Conservation (phyloP, 2,113 vertebrate species). For the Solenodon paradoxus region DNA sequence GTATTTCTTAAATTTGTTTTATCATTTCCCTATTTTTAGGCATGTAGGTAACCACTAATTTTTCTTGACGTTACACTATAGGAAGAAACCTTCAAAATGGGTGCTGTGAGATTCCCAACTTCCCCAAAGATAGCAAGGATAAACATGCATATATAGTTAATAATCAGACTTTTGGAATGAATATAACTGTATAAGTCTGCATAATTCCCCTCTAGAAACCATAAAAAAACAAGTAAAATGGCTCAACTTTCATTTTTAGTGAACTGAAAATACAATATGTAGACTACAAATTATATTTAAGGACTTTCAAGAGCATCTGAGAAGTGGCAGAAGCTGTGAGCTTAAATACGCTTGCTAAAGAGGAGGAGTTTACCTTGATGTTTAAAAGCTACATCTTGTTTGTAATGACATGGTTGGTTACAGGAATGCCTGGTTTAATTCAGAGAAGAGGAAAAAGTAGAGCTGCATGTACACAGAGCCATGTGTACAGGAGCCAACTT, state of each 20-base stretch:
- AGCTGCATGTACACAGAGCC: neutral
- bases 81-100: neutral
- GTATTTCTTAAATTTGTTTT: neutral
- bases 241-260: neutral
- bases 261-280: constrained; percentile 11
- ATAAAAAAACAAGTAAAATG: neutral
- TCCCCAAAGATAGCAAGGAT: neutral
- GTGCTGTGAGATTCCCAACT: neutral
- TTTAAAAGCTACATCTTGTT: constrained; percentile 34
- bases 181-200: neutral
- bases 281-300: constrained; percentile 12
- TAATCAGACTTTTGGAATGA: neutral
- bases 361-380: neutral
- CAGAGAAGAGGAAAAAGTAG: neutral
- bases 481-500: neutral
- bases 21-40: neutral
- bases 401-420: neutral
- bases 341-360: neutral
- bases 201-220: neutral
- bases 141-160: neutral
- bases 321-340: neutral
- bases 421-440: constrained; percentile 42
- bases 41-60: neutral
- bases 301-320: neutral
- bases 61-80: neutral